Evolutionary conservation across 2,888 invertebrate genomes (phyloP), one percentile per base, ranked within the genome.

Genomic region (Arrhopalites spinosus): DNA sequence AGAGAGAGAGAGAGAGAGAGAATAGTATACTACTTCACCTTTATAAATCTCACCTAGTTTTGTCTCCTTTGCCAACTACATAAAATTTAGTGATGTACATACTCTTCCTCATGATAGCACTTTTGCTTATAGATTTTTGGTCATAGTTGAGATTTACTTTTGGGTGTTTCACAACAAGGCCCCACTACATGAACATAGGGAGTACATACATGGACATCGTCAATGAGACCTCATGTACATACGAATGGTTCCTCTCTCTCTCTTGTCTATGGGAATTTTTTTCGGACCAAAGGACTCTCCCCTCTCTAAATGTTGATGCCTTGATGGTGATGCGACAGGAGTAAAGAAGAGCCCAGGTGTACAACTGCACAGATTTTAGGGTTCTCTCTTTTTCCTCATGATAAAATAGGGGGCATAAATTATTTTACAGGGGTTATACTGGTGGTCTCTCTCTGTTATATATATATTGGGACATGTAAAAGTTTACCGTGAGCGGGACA

Each of bases 361-460:
- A 76, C 78, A 80, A 73, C 64, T 59, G 74, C 78, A 74, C 71
- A 76, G 78, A 78, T 78, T 78, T 78, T 74, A 78, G 78, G 78
- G 74, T 78, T 71, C 72, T 59, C 73, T 59, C 64, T 73, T 53
- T 56, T 68, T 68, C 50, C 47, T 72, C 59, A 76, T 77, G 77
- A 78, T 78, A 78, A 78, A 80, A 80, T 79, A 78, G 79, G 78
- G 81, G 81, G 81, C 78, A 81, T 81, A 81, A 81, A 79, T 81
- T 79, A 81, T 81, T 81, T 81, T 79, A 78, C 81, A 79, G 79
- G 79, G 78, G 79, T 59, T 78, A 80, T 78, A 78, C 80, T 78
- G 80, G 78, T 80, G 80, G 80, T 80, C 80, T 78, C 66, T 63
- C 63, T 36, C 67, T 73, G 56, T 59, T 29, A 13, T 50, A 15